Percentiles rank a stretch among this genome's conserved stretches.
These are phyloP conservation scores for Chrysopilus asiliformis DNA, from an alignment of 2,888 invertebrate genomes.

Conservation along the genomic window DNA sequence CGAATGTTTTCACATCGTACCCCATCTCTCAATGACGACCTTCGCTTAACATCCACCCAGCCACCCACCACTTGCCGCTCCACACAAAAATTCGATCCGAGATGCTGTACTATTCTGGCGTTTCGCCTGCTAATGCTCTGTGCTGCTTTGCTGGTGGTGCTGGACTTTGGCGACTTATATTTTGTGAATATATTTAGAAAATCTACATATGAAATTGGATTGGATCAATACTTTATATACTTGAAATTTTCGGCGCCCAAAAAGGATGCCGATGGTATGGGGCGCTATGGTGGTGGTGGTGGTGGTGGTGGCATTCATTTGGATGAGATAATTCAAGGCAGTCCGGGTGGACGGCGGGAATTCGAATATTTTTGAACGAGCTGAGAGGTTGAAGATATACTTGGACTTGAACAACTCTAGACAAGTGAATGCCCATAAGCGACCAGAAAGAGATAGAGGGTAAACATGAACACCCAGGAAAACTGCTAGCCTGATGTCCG, in stretches of 20 bases:
- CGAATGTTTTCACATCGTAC: conserved; percentile 6
- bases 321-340: too few relatives aligned
- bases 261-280: conserved; percentile 5
- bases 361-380: too few relatives aligned
- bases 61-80: conserved; percentile 1
- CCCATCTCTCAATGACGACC: conserved; percentile 1
- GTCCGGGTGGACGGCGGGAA: too few relatives aligned
- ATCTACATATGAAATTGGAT: conserved; percentile 25
- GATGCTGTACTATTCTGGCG: not conserved
- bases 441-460: too few relatives aligned
- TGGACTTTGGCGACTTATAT: conserved; percentile 16
- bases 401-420: too few relatives aligned
- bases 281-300: not conserved
- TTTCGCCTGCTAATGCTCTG: conserved; percentile 1
- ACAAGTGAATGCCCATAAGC: too few relatives aligned
- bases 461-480: too few relatives aligned
- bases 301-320: too few relatives aligned
- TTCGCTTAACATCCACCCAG: not conserved
- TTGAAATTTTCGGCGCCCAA: conserved; percentile 10
- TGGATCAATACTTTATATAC: conserved; percentile 22
- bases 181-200: conserved; percentile 20
- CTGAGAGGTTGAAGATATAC: too few relatives aligned
- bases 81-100: not conserved
- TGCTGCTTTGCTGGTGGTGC: conserved; percentile 9
- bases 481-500: too few relatives aligned